A percentile compares a stretch with the other conserved stretches of the same genome.
These are phyloP conservation scores for Brevimyrus niger DNA, from an alignment of 2,113 vertebrate species.

Conservation along the genomic window DNA sequence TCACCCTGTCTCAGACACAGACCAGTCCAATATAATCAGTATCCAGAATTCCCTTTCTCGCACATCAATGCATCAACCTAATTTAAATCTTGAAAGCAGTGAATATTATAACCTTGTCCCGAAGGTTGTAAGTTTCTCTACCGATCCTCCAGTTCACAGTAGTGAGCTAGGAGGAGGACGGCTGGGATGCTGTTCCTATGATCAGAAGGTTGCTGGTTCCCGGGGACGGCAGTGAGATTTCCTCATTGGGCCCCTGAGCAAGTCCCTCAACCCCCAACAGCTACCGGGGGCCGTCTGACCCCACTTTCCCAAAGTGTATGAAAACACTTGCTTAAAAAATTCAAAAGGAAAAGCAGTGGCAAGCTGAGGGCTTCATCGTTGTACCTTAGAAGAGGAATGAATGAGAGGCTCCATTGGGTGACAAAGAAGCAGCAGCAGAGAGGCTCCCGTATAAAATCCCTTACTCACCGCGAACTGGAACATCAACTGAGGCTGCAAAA, in stretches of 20 bases:
- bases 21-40: neutral
- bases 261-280: neutral
- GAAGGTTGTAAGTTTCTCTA: neutral
- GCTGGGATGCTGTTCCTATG: neutral
- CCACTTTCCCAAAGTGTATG: neutral
- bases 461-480: neutral
- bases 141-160: neutral
- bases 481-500: neutral
- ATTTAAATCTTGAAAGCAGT: neutral
- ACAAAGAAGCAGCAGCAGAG: neutral
- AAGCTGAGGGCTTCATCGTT: neutral
- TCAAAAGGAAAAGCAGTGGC: neutral
- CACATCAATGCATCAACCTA: neutral
- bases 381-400: neutral
- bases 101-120: neutral
- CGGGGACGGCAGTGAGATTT: neutral
- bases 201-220: neutral
- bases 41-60: neutral
- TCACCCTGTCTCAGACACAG: neutral
- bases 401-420: neutral
- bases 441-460: neutral
- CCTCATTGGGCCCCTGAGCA: neutral
- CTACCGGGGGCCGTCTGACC: neutral
- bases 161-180: neutral
- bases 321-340: too few species aligned